Evolutionary conservation across 1,140 invertebrate genomes (phyloP).

Genomic region (Trachymyrmex septentrionalis): DNA sequence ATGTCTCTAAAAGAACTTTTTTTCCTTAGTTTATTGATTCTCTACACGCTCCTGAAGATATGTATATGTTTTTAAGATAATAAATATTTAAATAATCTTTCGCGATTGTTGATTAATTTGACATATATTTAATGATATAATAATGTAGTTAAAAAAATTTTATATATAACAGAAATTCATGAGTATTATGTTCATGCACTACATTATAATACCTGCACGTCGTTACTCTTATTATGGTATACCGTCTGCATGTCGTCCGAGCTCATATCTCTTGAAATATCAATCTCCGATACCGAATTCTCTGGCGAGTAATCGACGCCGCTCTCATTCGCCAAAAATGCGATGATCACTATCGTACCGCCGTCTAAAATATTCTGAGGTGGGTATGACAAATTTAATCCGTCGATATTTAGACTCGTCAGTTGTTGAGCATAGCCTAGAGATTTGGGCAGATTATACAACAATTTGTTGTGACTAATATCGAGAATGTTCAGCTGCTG

Average conservation of each 20-base stretch:
- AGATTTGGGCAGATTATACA: slow-evolving; percentile 89
- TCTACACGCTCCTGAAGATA: too few species aligned
- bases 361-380: slow-evolving; percentile 87
- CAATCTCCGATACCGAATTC: slow-evolving; percentile 71
- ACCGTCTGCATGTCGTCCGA: slow-evolving; percentile 67
- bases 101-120: not conserved
- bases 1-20: too few species aligned
- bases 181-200: not conserved
- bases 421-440: slow-evolving; percentile 88
- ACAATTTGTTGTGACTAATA: slow-evolving; percentile 87
- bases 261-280: slow-evolving; percentile 66
- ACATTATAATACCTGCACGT: slow-evolving; percentile 80
- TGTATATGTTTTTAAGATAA: not conserved
- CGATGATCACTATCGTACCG: slow-evolving; percentile 90
- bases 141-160: too few species aligned
- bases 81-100: slow-evolving; percentile 12
- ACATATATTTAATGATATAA: too few species aligned
- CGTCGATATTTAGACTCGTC: slow-evolving; percentile 88
- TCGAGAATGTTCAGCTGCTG: slow-evolving; percentile 87
- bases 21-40: too few species aligned
- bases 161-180: not conserved
- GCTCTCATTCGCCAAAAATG: slow-evolving; percentile 87
- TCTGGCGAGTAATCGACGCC: slow-evolving; percentile 82
- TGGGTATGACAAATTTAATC: slow-evolving; percentile 89
- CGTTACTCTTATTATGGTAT: slow-evolving; percentile 79